These are phyloP conservation scores for Ageneiosus marmoratus DNA, from an alignment of 2,113 vertebrate genomes.

Conservation along the genomic window DNA sequence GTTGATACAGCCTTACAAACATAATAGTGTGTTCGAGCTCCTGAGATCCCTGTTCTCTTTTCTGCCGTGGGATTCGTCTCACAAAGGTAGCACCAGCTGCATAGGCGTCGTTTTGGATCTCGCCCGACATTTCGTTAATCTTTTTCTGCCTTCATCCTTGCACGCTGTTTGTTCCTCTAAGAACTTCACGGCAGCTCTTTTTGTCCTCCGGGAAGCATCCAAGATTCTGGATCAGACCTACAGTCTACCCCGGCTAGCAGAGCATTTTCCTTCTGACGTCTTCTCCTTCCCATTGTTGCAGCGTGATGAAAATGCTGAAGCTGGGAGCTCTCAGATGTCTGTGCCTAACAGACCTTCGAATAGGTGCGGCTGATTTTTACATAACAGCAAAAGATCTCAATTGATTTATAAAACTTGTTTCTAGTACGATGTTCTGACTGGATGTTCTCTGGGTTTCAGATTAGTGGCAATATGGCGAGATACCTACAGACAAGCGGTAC, in stretches of 20 bases:
- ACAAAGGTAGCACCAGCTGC: conserved; percentile 57
- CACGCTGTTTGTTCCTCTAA: conserved; percentile 67
- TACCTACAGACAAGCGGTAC: conserved; percentile 77
- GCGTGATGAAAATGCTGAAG: conserved; percentile 45
- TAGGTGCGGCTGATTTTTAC: conserved; percentile 60
- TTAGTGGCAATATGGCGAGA: conserved; percentile 79
- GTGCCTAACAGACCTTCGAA: conserved; percentile 64
- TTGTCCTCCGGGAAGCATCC: conserved; percentile 77
- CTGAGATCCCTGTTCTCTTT: conserved; percentile 78
- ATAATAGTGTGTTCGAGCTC: conserved; percentile 67
- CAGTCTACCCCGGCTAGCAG: conserved; percentile 62
- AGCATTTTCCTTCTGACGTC: conserved; percentile 65
- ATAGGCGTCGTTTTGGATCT: conserved; percentile 77
- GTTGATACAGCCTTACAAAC: conserved; percentile 41
- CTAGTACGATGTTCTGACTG: not conserved
- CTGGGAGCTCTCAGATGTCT: conserved; percentile 44
- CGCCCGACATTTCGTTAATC: conserved; percentile 68
- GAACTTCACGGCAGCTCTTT: conserved; percentile 73
- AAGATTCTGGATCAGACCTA: conserved; percentile 72
- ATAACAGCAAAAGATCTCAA: no score
- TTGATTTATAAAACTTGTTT: no score
- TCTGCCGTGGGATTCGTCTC: conserved; percentile 77
- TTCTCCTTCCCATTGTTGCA: conserved; percentile 72
- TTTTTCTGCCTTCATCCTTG: conserved; percentile 63
- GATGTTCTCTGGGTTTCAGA: conserved; percentile 64